These are phyloP conservation scores for Cynopterus sphinx DNA, from an alignment of 2,797 vertebrate genomes.

Conservation along the genomic window DNA sequence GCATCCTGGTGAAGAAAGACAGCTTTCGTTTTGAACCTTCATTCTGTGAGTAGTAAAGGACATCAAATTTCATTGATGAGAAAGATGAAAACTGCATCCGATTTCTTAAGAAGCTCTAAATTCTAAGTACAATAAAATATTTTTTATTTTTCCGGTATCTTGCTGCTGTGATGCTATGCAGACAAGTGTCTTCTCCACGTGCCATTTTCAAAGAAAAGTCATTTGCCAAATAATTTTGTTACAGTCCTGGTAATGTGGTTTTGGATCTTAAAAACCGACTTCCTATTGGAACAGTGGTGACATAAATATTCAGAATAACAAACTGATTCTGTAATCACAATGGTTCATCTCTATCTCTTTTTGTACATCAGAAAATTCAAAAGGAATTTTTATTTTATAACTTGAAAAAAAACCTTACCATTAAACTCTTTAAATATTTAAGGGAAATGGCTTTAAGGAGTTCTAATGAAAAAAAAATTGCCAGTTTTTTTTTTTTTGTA, in stretches of 20 bases:
- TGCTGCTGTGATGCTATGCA: slow-evolving; percentile 98
- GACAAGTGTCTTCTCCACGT: slow-evolving; percentile 91
- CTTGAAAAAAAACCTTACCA: slow-evolving; percentile 89
- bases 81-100: slow-evolving; percentile 73
- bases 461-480: slow-evolving; percentile 91
- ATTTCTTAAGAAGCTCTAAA: slow-evolving; percentile 85
- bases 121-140: slow-evolving; percentile 86
- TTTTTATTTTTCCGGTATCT: slow-evolving; percentile 88
- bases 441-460: slow-evolving; percentile 98
- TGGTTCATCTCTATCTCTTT: slow-evolving; percentile 98
- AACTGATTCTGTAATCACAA: slow-evolving; percentile 91
- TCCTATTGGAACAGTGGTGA: slow-evolving; percentile 86
- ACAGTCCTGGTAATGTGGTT: slow-evolving; percentile 86
- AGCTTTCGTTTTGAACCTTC: slow-evolving; percentile 80
- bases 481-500: slow-evolving; percentile 92
- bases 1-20: slow-evolving; percentile 81
- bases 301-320: slow-evolving; percentile 87
- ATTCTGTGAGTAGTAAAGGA: slow-evolving; percentile 80
- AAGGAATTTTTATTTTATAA: slow-evolving; percentile 99
- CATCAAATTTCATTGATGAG: slow-evolving; percentile 78
- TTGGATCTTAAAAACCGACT: slow-evolving; percentile 82
- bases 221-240: slow-evolving; percentile 94
- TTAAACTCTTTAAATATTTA: slow-evolving; percentile 95
- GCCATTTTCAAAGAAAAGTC: slow-evolving; percentile 90
- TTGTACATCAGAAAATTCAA: slow-evolving; percentile 98